These are phyloP conservation scores for Dromococcyx pavoninus DNA, from an alignment of 2,797 vertebrate species.

Conservation along the genomic window DNA sequence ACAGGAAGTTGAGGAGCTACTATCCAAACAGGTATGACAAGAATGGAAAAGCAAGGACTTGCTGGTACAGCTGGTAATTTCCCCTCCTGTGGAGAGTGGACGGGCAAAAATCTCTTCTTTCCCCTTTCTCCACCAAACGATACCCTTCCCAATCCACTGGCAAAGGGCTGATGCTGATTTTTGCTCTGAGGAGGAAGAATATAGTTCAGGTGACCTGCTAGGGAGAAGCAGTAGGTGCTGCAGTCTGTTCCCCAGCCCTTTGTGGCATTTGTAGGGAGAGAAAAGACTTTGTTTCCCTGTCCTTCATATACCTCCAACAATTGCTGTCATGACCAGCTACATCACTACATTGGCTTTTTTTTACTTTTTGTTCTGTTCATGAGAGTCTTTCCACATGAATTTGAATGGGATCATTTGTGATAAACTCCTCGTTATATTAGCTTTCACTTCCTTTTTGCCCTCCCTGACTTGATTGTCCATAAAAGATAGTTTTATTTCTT, in stretches of 20 bases:
- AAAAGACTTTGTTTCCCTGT: background rate
- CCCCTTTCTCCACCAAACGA: background rate
- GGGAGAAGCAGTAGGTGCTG: background rate
- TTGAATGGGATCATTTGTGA: background rate
- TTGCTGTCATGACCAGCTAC: background rate
- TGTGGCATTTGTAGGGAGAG: background rate
- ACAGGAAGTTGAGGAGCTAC: background rate
- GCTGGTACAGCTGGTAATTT: background rate
- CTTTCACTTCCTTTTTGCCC: background rate
- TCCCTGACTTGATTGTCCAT: background rate
- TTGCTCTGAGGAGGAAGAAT: background rate
- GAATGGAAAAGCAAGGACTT: background rate
- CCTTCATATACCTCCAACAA: background rate
- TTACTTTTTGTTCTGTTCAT: background rate
- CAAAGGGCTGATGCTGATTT: background rate
- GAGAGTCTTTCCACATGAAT: background rate
- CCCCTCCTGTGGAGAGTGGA: background rate
- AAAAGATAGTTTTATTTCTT: background rate
- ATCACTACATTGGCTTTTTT: background rate
- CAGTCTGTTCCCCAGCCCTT: background rate
- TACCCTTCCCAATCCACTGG: background rate
- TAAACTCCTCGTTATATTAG: background rate
- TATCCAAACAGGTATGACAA: background rate
- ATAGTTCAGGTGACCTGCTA: background rate
- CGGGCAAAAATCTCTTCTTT: background rate